Evolutionary conservation across 2,888 invertebrate species (phyloP), one percentile per base, ranked within the genome.

Genomic region (Dendrolimus pini): DNA sequence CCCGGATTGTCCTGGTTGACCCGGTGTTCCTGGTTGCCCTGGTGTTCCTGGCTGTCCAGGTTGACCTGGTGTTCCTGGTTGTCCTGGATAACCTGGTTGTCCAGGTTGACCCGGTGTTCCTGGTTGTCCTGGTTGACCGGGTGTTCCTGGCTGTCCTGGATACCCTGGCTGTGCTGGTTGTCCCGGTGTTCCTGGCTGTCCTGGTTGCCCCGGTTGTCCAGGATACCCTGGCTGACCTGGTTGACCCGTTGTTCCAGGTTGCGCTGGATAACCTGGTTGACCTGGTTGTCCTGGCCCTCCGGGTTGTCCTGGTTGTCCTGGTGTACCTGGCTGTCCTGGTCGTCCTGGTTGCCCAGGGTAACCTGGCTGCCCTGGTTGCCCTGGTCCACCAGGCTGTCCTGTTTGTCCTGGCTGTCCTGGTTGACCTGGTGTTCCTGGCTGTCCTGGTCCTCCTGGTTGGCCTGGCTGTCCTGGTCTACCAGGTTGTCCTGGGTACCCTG

Each of bases 141-240:
- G 60, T 14, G 56, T 56, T 41, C 59, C 57, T n/a, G 64, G 62
- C 10, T 58, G 55, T n/a, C 60, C 64, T 41, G 68, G 64, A 14
- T 65, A 90, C n/a, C 64, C 74, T 1, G 65, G 60, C 18, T 61
- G 52, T 2, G 66, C 67, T 42, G 61, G 66, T 8, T 59, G 14
- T 0, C 66, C 67, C 9, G 67, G 71, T 77, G 70, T 41, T 72
- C 78, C 84, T 13, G 79, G 80, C 68, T 80, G 74, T 52, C 84
- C 68, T 41, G 67, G 65, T 1, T 63, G 54, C 1, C 68, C 68
- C 47, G 68, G 65, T 0, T 59, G 56, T 9, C 65, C 67, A 9
- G 78, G 61, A 41, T 64, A 59, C 47, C 71, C 72, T 55, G 84
- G 85, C 53, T 61, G 67, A 8, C 80, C 83, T 14, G 86, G 88